Base-by-base conservation (phyloP, 2,113 vertebrate species). In the Helogale parvula region DNA sequence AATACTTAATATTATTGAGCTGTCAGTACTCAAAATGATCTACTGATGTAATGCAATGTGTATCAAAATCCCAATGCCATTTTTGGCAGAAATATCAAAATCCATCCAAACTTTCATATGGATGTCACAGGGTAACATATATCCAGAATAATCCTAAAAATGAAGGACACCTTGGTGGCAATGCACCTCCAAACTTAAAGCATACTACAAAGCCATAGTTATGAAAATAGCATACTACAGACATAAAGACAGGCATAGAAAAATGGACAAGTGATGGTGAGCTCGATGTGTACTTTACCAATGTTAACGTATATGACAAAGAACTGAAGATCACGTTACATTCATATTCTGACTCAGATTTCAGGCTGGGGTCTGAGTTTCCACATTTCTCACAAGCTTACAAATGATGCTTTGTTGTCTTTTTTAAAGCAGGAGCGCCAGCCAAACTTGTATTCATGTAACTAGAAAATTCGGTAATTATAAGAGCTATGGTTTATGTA, bases 351-450 rank as follows among this genome's bases (percentile, higher is more conserved):
- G 41, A 47, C 16, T 76, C 29, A 41, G 72, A 76, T 45, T 45
- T 76, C 72, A 45, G 45, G 72, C 27, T 29, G 27, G 41, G 41
- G 14, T 76, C 72, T 76, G 41, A 76, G 72, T 31, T 76, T 76
- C 72, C 41, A 76, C 25, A 76, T 45, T 76, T 8, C 72, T 41
- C 72, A 31, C 41, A 47, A 16, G 72, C 27, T 47, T 45, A 13
- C 14, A 76, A 29, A 41, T 76, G 72, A 47, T 47, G 25, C 72
- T 41, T 72, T 15, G 27, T 69, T 79, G 87, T 76, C 45, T 45
- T 84, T 84, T 50, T 92, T 33, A 94, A 95, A 89, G 45, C 27
- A 84, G 96, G 85, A 83, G 17, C 47, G 63, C 63, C 93, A 93
- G 54, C 13, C 68, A 87, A 86, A 83, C 38, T 96, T 41, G 8